These are phyloP conservation scores for Brotula barbata DNA, from an alignment of 2,797 vertebrate species.

Conservation along the genomic window DNA sequence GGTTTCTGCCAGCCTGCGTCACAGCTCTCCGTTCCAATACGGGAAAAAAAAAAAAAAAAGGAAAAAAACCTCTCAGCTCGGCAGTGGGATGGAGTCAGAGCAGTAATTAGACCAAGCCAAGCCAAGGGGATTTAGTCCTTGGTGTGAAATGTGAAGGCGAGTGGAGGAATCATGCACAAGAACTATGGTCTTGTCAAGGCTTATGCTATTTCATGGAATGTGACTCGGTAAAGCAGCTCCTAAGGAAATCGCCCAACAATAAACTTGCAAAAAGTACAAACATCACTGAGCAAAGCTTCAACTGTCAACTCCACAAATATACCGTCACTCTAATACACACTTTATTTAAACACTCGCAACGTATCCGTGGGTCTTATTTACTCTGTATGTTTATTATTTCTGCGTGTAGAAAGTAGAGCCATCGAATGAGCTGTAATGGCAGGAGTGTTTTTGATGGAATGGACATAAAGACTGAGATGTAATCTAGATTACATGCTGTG, in stretches of 20 bases:
- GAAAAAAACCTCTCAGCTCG: conserved; percentile 53
- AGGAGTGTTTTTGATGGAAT: conserved; percentile 3
- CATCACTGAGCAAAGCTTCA: conserved; percentile 13
- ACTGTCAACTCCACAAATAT: no score
- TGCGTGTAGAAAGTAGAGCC: conserved; percentile 19
- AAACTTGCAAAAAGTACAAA: conserved; percentile 24
- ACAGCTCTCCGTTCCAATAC: conserved; percentile 48
- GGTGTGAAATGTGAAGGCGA: conserved; percentile 56
- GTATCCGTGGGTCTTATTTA: no score
- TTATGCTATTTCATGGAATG: conserved; percentile 39
- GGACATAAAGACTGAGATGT: conserved; percentile 7
- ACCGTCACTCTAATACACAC: no score
- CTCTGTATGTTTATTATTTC: no score
- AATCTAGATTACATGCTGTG: conserved; percentile 6
- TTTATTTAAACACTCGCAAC: no score
- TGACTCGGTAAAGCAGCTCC: conserved; percentile 41
- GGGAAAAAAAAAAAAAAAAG: conserved; percentile 29
- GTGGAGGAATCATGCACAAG: conserved; percentile 50
- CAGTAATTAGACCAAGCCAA: conserved; percentile 61
- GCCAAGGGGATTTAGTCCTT: conserved; percentile 65
- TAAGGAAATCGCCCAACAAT: conserved; percentile 11
- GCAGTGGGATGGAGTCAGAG: conserved; percentile 58
- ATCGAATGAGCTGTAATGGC: neutral
- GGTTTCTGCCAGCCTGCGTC: conserved; percentile 61
- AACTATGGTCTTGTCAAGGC: conserved; percentile 59